These are phyloP conservation scores for Eleginops maclovinus DNA, from an alignment of 2,113 vertebrate species.

Conservation along the genomic window DNA sequence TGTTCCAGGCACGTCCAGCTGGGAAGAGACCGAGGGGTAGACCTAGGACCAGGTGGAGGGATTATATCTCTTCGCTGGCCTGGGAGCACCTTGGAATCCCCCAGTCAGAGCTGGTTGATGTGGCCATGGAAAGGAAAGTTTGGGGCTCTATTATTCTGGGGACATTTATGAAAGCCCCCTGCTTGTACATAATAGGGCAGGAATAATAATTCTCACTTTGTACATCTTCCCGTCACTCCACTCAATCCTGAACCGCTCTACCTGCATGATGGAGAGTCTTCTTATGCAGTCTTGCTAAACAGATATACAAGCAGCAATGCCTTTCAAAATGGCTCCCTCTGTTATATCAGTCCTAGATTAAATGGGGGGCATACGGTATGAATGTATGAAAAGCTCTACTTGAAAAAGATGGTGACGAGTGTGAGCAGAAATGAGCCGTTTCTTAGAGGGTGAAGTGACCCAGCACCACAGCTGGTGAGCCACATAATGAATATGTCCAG, in stretches of 20 bases:
- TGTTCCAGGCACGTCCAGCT: no score
- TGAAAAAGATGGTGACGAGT: conserved; percentile 64
- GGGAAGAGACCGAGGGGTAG: no score
- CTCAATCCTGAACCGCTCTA: conserved; percentile 1
- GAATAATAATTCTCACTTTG: conserved; percentile 49
- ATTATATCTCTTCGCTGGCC: no score
- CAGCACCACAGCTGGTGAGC: conserved; percentile 1
- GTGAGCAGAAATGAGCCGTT: conserved; percentile 15
- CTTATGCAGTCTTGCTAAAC: conserved; percentile 19
- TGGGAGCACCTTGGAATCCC: no score
- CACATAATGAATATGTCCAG: not conserved
- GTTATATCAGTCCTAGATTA: conserved; percentile 36
- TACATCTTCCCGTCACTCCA: not conserved
- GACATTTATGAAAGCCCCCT: not conserved
- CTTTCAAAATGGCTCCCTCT: conserved; percentile 35
- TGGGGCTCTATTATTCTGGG: no score
- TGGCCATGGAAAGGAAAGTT: no score
- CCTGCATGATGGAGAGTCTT: conserved; percentile 29
- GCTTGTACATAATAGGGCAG: not conserved
- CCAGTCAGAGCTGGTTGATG: no score
- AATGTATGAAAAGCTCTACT: conserved; percentile 56
- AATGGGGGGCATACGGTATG: no score
- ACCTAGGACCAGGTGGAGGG: no score
- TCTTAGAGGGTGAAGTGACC: conserved; percentile 35
- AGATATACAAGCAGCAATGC: not conserved